These are phyloP conservation scores for Agonopterix alstromeriana DNA, from an alignment of 2,888 invertebrate species.

Conservation along the genomic window DNA sequence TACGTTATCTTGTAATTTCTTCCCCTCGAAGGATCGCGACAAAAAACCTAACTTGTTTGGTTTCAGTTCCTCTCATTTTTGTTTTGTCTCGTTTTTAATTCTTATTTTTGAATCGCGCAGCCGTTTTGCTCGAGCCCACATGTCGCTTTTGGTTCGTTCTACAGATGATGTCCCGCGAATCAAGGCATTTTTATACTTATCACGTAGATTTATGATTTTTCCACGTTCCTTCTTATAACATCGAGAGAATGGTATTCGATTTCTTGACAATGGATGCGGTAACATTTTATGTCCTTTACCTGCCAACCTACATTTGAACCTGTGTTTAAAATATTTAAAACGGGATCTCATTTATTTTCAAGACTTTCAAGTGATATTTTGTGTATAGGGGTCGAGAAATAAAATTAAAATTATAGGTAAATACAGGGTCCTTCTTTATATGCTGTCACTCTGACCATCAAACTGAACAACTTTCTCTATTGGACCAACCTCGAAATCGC, in stretches of 20 bases:
- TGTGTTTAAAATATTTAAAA: slow-evolving; percentile 1
- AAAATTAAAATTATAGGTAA: no score
- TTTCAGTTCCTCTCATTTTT: slow-evolving; percentile 26
- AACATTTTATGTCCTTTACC: slow-evolving; percentile 17
- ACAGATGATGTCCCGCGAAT: no score
- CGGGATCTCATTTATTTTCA: background rate
- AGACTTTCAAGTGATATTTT: background rate
- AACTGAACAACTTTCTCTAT: no score
- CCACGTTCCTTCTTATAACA: no score
- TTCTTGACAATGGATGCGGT: slow-evolving; percentile 39
- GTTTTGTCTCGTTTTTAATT: slow-evolving; percentile 33
- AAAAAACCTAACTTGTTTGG: slow-evolving; percentile 40
- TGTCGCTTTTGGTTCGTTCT: slow-evolving; percentile 26
- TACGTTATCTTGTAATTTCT: slow-evolving; percentile 4
- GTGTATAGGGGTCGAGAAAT: background rate
- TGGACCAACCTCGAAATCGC: no score
- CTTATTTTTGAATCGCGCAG: slow-evolving; percentile 39
- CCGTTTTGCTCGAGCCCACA: slow-evolving; percentile 56
- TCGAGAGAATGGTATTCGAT: slow-evolving; percentile 26
- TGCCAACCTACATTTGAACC: slow-evolving; percentile 8
- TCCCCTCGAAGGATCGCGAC: slow-evolving; percentile 32
- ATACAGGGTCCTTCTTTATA: no score
- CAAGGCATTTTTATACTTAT: no score
- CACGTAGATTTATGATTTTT: no score
- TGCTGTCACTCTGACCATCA: no score